Base-by-base conservation (phyloP, 2,888 invertebrate species). In the Ypsolopha scabrella region DNA sequence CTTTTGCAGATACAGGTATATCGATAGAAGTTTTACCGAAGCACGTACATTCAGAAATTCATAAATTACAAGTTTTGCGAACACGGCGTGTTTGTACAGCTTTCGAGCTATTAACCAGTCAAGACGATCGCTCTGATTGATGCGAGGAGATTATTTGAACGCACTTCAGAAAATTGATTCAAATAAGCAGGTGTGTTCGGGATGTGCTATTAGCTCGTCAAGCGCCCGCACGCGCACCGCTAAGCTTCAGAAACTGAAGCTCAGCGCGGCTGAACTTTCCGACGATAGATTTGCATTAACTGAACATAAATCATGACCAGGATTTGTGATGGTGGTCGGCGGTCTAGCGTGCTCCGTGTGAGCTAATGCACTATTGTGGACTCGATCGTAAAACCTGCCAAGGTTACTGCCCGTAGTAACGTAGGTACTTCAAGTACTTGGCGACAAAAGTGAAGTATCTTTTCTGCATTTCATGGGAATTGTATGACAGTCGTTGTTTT, bases 241-340 rank as follows among this genome's bases (percentile, higher is more conserved):
- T 24, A 39, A 6, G 38, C 44, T 51, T 36, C n/a, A 61, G 63
- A 64, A 66, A 62, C 64, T 54, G 33, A 52, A 62, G 63, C 60
- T 59, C 61, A 64, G 62, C 54, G 33, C 52, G 62, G 63, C 60
- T 59, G 61, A 64, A 61, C 67, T 72, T 68, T 72, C 68, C 60
- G 72, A 63, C 68, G 68, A 75, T 73, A 75, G 70, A 75, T 80
- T 78, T 77, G 72, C 76, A 78, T 77, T 74, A 72, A 69, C 70
- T 63, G 67, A 62, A 68, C 76, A 68, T 82, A 80, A 82, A 80
- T 82, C 80, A 82, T 74, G 75, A 70, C 65, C 64, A 35, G 50
- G 35, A 41, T 36, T 35, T 50, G 41, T 50, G 50, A 48, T 41
- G 14, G 37, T 35, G 13, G 13, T 14, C 41, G 9, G 48, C 41